Evolutionary conservation across 2,797 vertebrate genomes (phyloP), one percentile per base, ranked within the genome.

Genomic region (Scleropages formosus): DNA sequence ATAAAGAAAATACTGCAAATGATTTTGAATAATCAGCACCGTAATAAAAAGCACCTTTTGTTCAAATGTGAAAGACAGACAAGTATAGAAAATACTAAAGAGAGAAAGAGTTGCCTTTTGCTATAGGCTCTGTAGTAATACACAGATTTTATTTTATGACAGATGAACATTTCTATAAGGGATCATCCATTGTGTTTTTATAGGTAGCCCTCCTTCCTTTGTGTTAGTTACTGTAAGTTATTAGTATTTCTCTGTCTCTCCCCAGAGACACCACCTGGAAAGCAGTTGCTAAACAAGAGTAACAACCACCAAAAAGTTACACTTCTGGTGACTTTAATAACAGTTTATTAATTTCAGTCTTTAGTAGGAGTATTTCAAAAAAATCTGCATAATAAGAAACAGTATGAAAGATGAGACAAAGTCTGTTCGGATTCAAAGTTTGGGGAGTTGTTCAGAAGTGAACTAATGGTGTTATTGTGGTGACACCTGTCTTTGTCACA

Each of bases 311-410:
- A 68, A 46, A 53, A 59, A 22, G 66, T 60, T 58, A 26, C 58
- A 68, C 73, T 72, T 26, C 63, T 20, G 46, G 60, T 69, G n/a
- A 20, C 61, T 2, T 69, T 1, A 27, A 64, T 66, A 77, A 66
- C 27, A 61, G 53, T 56, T 60, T 47, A 20, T 60, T 70, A 65
- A 44, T 39, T 22, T 62, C 66, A 68, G 16, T 59, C 68, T 75
- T 56, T 66, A 70, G 53, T 71, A 68, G 81, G 80, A 86, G 84
- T 74, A 79, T 58, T 58, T 72, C 59, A 20, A 85, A 84, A 85
- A 84, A 82, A 78, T 80, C 78, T 77, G 39, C 79, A 56, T 81
- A 80, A 80, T 80, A 82, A 80, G 72, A 71, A 78, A 26, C 4
- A 53, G 51, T 27, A 49, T 61, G 22, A 24, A 53, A 0, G 8